These are phyloP conservation scores for Odontamblyopus rebecca DNA, from an alignment of 2,797 vertebrate genomes.

Conservation along the genomic window DNA sequence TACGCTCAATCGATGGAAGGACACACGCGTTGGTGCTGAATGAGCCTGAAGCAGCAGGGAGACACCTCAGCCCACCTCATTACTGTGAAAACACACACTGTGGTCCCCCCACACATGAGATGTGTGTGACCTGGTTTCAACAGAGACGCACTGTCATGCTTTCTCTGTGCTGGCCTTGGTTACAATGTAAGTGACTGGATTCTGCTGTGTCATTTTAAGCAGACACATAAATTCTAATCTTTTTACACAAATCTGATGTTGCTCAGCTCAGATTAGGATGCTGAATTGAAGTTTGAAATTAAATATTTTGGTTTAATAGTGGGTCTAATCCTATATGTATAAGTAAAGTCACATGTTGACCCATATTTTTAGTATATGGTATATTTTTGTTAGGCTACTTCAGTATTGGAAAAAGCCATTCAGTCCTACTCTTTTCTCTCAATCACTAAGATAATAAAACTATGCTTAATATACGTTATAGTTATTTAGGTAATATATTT, in stretches of 20 bases:
- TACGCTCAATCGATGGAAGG: conserved; percentile 38
- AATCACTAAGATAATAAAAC: no score
- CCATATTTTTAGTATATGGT: no score
- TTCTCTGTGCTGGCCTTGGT: conserved; percentile 13
- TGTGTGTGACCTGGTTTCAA: conserved; percentile 9
- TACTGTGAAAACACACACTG: conserved; percentile 18
- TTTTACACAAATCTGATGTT: background rate
- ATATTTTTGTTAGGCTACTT: no score
- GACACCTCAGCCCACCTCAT: conserved; percentile 26
- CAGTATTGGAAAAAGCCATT: no score
- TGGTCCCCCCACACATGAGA: conserved; percentile 18
- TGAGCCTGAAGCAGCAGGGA: conserved; percentile 9
- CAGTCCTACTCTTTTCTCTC: no score
- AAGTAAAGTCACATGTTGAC: no score
- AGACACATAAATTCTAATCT: background rate
- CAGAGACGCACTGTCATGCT: background rate
- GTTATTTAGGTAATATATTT: background rate
- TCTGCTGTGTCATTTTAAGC: conserved; percentile 11
- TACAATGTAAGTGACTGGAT: conserved; percentile 18
- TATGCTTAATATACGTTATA: background rate
- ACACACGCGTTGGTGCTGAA: conserved; percentile 3
- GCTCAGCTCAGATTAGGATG: background rate
- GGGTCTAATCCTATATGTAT: no score
- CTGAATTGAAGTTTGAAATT: background rate
- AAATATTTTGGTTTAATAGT: background rate